A percentile compares a stretch with the other conserved stretches of the same genome.
These are phyloP conservation scores for Pristionchus entomophagus DNA, from an alignment of 2,888 invertebrate genomes.

Conservation along the genomic window DNA sequence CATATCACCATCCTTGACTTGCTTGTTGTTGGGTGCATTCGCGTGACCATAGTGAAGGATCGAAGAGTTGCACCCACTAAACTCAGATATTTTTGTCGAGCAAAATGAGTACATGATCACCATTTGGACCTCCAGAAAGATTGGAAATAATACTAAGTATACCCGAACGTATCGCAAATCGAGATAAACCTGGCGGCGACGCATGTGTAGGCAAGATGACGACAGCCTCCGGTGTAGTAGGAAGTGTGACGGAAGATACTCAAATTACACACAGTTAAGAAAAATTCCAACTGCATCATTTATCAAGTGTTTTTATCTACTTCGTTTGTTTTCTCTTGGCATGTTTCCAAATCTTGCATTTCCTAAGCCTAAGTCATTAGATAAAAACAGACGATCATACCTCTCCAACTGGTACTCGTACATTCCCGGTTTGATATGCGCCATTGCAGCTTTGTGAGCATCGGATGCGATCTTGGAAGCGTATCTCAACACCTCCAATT, in stretches of 20 bases:
- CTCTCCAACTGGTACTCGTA: conserved; percentile 80
- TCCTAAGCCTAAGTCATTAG: too few species aligned
- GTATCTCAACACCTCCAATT: conserved; percentile 89
- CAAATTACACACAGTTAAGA: too few species aligned
- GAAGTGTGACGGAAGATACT: conserved; percentile 83
- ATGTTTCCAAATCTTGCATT: too few species aligned
- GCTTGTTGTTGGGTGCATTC: conserved; percentile 90
- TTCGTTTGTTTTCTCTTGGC: too few species aligned
- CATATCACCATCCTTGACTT: conserved; percentile 88
- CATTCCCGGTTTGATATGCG: conserved; percentile 82
- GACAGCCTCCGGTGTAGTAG: conserved; percentile 90
- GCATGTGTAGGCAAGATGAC: conserved; percentile 91
- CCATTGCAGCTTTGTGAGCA: conserved; percentile 92
- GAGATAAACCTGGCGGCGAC: conserved; percentile 88
- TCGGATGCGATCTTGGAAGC: conserved; percentile 94
- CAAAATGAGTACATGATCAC: too few species aligned
- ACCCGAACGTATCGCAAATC: too few species aligned
- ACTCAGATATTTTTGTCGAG: too few species aligned
- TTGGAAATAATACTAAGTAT: too few species aligned
- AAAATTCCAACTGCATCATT: too few species aligned
- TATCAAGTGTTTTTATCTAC: too few species aligned
- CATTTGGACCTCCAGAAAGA: too few species aligned
- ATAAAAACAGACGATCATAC: too few species aligned
- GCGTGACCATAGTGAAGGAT: conserved; percentile 97
- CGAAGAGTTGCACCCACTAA: conserved; percentile 88